Evolutionary conservation across 2,888 invertebrate species (phyloP).

Genomic region (Choreutis nemorana): DNA sequence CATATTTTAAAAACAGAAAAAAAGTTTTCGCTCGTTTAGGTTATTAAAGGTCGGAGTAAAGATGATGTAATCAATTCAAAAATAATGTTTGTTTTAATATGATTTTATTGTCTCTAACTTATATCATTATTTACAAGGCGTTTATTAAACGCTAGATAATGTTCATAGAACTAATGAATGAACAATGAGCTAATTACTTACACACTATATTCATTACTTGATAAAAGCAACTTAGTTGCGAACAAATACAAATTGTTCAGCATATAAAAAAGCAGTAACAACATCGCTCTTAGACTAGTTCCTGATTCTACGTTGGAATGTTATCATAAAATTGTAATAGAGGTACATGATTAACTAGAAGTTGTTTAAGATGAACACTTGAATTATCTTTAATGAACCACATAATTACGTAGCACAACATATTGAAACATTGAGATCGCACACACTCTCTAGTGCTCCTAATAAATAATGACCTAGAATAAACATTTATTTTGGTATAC

Average conservation of each 20-base stretch:
- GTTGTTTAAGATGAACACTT: constrained; percentile 39
- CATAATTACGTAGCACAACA: constrained; percentile 31
- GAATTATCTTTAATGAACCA: constrained; percentile 26
- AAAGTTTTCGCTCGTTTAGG: too few relatives aligned
- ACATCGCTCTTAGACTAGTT: constrained; percentile 54
- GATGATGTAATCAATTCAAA: too few relatives aligned
- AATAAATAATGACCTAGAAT: constrained; percentile 61
- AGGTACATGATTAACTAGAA: constrained; percentile 33
- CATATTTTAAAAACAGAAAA: too few relatives aligned
- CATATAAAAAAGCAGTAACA: constrained; percentile 19
- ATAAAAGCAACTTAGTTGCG: constrained; percentile 46
- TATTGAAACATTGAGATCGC: constrained; percentile 59
- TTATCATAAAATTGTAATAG: constrained; percentile 32
- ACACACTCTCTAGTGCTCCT: constrained; percentile 41
- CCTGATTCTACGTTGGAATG: constrained; percentile 51
- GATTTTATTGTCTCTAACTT: constrained; percentile 22
- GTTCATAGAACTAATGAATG: constrained; percentile 24
- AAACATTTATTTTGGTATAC: constrained; percentile 57
- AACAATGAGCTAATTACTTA: constrained; percentile 23
- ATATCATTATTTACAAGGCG: constrained; percentile 42
- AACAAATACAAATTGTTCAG: constrained; percentile 13
- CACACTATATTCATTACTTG: constrained; percentile 28
- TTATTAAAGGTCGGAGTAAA: too few relatives aligned
- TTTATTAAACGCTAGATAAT: constrained; percentile 24
- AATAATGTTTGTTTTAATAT: too few relatives aligned